Base-by-base conservation (phyloP, 1,140 invertebrate species). In the Sycophila sp. region DNA sequence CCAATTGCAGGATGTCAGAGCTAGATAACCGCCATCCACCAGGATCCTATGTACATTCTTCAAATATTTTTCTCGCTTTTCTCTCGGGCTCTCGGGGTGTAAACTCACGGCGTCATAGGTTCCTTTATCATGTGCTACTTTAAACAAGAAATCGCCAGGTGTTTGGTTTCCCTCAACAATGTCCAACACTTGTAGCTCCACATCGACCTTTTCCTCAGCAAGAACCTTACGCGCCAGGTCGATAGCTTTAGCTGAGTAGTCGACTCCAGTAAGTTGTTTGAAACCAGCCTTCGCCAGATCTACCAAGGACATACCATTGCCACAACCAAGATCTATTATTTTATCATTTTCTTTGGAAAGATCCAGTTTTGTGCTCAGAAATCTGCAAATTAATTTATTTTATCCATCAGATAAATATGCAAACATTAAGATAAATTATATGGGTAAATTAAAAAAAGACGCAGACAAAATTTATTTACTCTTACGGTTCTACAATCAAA, bases 1-100 rank as follows among this genome's bases (percentile, higher is more conserved):
- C 94, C 96, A 98, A 82, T 98, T 98, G 83, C 96, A 98, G 0
- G 96, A 97, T 1, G 96, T 96, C 65, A 99, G 91, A 6, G 97
- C 86, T 70, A 98, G 93, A 36, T 92, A 80, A 30, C 93, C 92
- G 64, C 88, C 77, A 1, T 87, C 76, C n/a, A 78, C 75, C 24
- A 95, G 78, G 63, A 94, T 85, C 8, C 87, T 81, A 1, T 80
- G 62, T 0, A 96, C 86, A 77, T 91, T 93, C 15, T 89, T 73
- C 1, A 93, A 88, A 77, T 98, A 98, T 22, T 85, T 89, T 36
- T 83, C 47, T 62, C 93, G 85, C 71, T 91, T 91, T 32, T 85
- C 79, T 53, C 88, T 86, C 0, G 92, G 83, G 78, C 93, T 87
- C 0, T 92, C 89, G 0, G 93, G 92, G 79, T 90, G 90, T 5